A percentile compares a stretch with the other conserved stretches of the same genome.
phyloP scores from a whole-genome alignment of 2,888 invertebrate species.

The Nemapogon koenigi region DNA sequence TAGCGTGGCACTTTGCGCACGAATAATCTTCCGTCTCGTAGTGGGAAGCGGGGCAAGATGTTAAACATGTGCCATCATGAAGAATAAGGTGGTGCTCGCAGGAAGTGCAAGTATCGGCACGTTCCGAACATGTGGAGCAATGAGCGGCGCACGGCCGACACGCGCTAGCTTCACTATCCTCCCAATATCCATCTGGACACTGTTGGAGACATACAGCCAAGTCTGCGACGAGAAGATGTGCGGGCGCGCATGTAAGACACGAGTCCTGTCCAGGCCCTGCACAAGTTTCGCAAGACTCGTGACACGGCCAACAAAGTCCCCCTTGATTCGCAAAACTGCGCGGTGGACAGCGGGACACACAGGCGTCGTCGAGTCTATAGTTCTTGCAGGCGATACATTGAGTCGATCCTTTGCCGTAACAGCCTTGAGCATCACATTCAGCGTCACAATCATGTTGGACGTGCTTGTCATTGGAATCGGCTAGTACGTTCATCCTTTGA shows the following conservation, averaged over 20 bases:
- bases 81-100: constrained; percentile 89
- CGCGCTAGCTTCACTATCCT: constrained; percentile 75
- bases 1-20: constrained; percentile 80
- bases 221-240: constrained; percentile 83
- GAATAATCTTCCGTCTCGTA: constrained; percentile 88
- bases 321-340: constrained; percentile 83
- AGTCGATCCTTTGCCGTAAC: constrained; percentile 84
- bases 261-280: constrained; percentile 88
- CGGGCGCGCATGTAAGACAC: constrained; percentile 84
- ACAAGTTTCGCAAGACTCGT: constrained; percentile 89
- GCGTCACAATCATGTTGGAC: constrained; percentile 79
- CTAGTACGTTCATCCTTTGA: constrained; percentile 66
- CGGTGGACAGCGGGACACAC: constrained; percentile 85
- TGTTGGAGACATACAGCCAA: constrained; percentile 86
- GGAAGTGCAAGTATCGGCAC: constrained; percentile 83
- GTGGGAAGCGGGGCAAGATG: constrained; percentile 81
- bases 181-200: constrained; percentile 90
- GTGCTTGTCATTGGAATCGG: constrained; percentile 67
- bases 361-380: constrained; percentile 81
- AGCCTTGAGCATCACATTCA: constrained; percentile 85
- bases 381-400: constrained; percentile 85
- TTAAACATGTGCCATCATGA: constrained; percentile 81
- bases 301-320: constrained; percentile 85
- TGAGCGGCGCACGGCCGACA: constrained; percentile 88
- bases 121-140: constrained; percentile 84